phyloP scores from a whole-genome alignment of 2,797 vertebrate genomes.

The Thunnus albacares region DNA sequence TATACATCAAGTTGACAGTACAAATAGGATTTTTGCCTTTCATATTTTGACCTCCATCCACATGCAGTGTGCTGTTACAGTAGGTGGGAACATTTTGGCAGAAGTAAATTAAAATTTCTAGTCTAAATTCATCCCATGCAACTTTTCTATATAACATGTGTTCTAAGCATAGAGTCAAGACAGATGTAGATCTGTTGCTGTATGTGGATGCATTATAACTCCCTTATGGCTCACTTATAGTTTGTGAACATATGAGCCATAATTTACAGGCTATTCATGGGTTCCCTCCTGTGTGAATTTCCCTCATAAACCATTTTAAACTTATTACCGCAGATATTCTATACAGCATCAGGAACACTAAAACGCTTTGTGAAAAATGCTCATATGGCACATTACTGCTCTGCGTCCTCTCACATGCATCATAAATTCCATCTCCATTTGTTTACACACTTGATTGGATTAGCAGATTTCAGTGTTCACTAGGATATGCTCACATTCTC shows the following conservation, averaged over 20 bases:
- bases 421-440: conserved; percentile 40
- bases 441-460: conserved; percentile 27
- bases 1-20: no score
- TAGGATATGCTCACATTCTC: conserved; percentile 8
- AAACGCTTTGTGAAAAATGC: conserved; percentile 11
- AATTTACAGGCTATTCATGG: conserved; percentile 31
- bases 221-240: neutral
- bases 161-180: neutral
- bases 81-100: no score
- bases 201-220: conserved; percentile 1
- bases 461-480: conserved; percentile 9
- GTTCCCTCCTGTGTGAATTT: neutral
- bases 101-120: no score
- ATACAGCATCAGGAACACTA: neutral
- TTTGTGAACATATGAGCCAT: conserved; percentile 15
- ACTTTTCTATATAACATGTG: neutral
- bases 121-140: neutral
- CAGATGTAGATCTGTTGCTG: neutral
- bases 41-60: no score
- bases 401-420: conserved; percentile 9
- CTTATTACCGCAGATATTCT: neutral
- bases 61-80: no score
- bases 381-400: conserved; percentile 2
- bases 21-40: no score
- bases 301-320: conserved; percentile 22